Base-by-base conservation (phyloP, 1,140 invertebrate species). In the Oryctes rhinoceros region DNA sequence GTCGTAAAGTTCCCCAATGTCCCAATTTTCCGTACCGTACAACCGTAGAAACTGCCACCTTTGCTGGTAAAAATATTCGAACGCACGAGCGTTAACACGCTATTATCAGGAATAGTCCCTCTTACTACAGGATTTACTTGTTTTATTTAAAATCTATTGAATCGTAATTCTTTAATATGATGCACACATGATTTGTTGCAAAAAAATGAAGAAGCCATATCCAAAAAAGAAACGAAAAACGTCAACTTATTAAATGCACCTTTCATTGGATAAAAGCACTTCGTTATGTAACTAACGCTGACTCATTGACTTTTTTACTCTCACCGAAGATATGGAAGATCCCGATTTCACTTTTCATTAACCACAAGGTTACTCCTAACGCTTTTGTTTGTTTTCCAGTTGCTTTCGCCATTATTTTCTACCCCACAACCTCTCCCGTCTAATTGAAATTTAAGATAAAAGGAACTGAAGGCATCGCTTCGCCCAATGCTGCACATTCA, bases 401-500 rank as follows among this genome's bases (percentile, higher is more conserved):
- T 71, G 20, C 65, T 35, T 71, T 71, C 65, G 20, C 65, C 65
- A 71, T 71, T 71, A 71, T 71, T 24, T 71, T 71, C 65, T 37
- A 71, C 65, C 37, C 35, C 65, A 15, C 13, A 71, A 37, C 20
- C 24, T 35, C 35, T 71, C 65, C 10, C 65, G 7, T 24, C 65
- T 71, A 71, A 71, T 71, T 71, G 65, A 71, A 71, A 71, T 71
- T 71, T 71, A 71, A 71, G 65, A 35, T 71, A 35, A 71, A 71
- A 71, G 24, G 24, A 71, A 71, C 20, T 24, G 3, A 13, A 62
- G 4, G 35, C 30, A 37, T 71, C 20, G 6, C 24, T 71, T 71
- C 18, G 15, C 65, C 11, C 9, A 71, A 71, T 9, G 24, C 65
- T 13, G 35, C 20, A 15, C 20, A 15, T 10, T 35, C 18, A 24